Base-by-base conservation (phyloP, 1,140 invertebrate genomes). In the Wiebesia pumilae region DNA sequence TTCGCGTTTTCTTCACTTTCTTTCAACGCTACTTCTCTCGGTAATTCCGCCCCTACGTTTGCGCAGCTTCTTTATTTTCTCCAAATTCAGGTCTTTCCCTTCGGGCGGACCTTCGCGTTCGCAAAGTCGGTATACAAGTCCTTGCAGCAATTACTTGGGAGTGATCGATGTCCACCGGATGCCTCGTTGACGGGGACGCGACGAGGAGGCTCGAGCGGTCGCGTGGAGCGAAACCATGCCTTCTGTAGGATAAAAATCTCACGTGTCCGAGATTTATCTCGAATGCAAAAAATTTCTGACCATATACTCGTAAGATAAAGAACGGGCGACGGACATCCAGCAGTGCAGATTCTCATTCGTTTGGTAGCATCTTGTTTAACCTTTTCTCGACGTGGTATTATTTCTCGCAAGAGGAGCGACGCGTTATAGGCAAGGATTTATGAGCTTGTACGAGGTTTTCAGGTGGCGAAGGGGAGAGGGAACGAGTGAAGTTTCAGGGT, bases 391-490 rank as follows among this genome's bases (percentile, higher is more conserved):
- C 77, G 33, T n/a, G n/a, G 33, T 69, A 21, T n/a, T 67, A 30
- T 81, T 67, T 81, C 27, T 35, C 62, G 4, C 51, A 47, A 65
- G 21, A 33, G 78, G 27, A 54, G 54, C 33, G 78, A 80, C 65
- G 80, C 80, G 80, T 81, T 81, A 67, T 62, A 65, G 35, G 58
- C 62, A 67, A 38, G 62, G 62, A 81, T 81, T 81, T 81, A 81
- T 35, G 80, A 81, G 80, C 80, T 81, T 81, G 80, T 67, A 47
- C 27, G 62, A 38, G 78, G 30, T n/a, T 54, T 54, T 58, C 78
- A 54, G 47, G 47, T 51, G 77, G 78, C 1, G 54, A 54, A 62
- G 33, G 33, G 51, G 24, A 30, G 9, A 38, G 77, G 43, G 62
- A 24, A 10, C n/a, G 67, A 33, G 38, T 38, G 12, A 38, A 47